These are phyloP conservation scores for Pipistrellus nathusii DNA, from an alignment of 2,797 vertebrate genomes.

Conservation along the genomic window DNA sequence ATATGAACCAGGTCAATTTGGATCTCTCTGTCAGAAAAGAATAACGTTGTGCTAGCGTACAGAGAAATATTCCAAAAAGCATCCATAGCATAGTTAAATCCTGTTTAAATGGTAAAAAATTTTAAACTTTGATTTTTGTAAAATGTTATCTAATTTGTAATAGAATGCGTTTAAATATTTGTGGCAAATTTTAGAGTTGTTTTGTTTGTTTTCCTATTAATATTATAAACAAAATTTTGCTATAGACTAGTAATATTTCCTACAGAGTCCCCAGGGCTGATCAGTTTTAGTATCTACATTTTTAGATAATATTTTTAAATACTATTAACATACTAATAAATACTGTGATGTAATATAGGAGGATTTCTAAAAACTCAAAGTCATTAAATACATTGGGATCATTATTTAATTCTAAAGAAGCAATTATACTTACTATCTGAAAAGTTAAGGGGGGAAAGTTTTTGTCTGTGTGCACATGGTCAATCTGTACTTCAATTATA, in stretches of 20 bases:
- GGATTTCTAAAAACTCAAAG: neutral
- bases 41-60: neutral
- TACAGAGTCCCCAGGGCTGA: neutral
- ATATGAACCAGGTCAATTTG: neutral
- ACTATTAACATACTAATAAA: neutral
- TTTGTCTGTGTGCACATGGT: neutral
- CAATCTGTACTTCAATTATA: neutral
- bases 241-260: neutral
- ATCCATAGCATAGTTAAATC: neutral
- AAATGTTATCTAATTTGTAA: neutral
- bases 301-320: neutral
- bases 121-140: constrained; percentile 44
- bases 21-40: neutral
- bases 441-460: neutral
- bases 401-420: constrained; percentile 32
- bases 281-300: neutral
- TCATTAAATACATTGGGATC: neutral
- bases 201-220: neutral
- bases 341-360: neutral
- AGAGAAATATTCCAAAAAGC: neutral
- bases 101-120: neutral
- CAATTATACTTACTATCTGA: constrained; percentile 1
- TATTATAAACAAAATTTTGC: neutral
- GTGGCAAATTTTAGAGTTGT: neutral
- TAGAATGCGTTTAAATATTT: constrained; percentile 1